A percentile compares a stretch with the other conserved stretches of the same genome.
Evolutionary conservation across 53 echinoderm and acorn worm species (phyloP).

Genomic region (Temnopleurus reevesii): DNA sequence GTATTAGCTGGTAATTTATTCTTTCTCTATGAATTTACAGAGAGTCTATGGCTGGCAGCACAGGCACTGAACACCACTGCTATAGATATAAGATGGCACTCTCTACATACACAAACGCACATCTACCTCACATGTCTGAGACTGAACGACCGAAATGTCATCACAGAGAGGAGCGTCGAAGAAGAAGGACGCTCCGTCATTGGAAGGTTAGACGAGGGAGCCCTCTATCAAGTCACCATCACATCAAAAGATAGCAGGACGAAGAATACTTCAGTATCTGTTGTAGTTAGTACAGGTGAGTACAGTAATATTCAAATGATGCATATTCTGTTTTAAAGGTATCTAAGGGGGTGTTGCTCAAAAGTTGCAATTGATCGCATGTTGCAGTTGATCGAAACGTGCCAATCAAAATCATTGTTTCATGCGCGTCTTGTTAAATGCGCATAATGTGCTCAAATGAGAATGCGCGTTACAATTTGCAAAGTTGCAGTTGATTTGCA

Average conservation of each 20-base stretch:
- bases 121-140: background rate
- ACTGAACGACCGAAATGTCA: background rate
- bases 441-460: too few relatives aligned
- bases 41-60: background rate
- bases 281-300: conserved; percentile 30
- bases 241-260: conserved; percentile 25
- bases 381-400: too few relatives aligned
- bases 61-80: conserved; percentile 15
- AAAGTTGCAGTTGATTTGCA: too few relatives aligned
- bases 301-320: too few relatives aligned
- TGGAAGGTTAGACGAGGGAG: background rate
- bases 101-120: background rate
- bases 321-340: too few relatives aligned
- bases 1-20: too few relatives aligned
- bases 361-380: too few relatives aligned
- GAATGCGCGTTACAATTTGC: too few relatives aligned
- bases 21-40: background rate
- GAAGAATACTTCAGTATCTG: background rate
- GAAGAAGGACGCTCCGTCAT: background rate
- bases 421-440: too few relatives aligned
- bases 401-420: too few relatives aligned
- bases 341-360: too few relatives aligned
- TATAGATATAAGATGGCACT: conserved; percentile 37
- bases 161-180: background rate
- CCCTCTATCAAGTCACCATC: background rate